Conservation (phyloP, 2,797 vertebrate species). For the Pseudochaenichthys georgianus region DNA sequence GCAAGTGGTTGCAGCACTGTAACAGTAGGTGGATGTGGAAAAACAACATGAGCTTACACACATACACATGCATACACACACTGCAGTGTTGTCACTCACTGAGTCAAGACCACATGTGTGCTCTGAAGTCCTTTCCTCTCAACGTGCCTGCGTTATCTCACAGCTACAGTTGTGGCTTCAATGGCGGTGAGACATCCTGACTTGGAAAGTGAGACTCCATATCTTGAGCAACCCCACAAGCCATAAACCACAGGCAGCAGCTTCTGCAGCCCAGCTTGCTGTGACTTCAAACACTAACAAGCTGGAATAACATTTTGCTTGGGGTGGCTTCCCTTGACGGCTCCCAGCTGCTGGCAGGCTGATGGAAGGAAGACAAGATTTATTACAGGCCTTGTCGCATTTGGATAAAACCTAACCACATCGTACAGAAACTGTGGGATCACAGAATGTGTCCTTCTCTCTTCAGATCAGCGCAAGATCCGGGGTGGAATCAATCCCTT, state of each 20-base stretch:
- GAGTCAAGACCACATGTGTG: slow-evolving; percentile 80
- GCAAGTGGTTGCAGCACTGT: slow-evolving; percentile 64
- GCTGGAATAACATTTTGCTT: slow-evolving; percentile 90
- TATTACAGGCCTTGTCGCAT: slow-evolving; percentile 83
- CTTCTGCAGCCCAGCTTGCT: slow-evolving; percentile 81
- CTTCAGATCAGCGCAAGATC: slow-evolving; percentile 67
- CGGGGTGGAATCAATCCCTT: slow-evolving; percentile 71
- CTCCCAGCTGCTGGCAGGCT: slow-evolving; percentile 84
- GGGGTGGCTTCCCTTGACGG: slow-evolving; percentile 85
- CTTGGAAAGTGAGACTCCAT: slow-evolving; percentile 86
- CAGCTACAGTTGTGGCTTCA: slow-evolving; percentile 87
- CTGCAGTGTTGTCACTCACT: slow-evolving; percentile 73
- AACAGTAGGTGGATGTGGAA: slow-evolving; percentile 73
- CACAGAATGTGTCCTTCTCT: slow-evolving; percentile 75
- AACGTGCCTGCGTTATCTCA: slow-evolving; percentile 81
- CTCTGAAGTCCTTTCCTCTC: slow-evolving; percentile 80
- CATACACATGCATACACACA: slow-evolving; percentile 36
- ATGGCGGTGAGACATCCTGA: slow-evolving; percentile 86
- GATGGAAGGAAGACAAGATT: slow-evolving; percentile 84
- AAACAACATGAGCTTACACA: slow-evolving; percentile 60
- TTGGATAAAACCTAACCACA: slow-evolving; percentile 82
- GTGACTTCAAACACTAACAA: slow-evolving; percentile 88
- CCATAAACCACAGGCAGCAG: slow-evolving; percentile 85
- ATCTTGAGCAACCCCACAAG: slow-evolving; percentile 85
- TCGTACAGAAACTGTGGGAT: slow-evolving; percentile 77